Conservation (phyloP, 2,797 vertebrate species). For the Bufotes viridis region DNA sequence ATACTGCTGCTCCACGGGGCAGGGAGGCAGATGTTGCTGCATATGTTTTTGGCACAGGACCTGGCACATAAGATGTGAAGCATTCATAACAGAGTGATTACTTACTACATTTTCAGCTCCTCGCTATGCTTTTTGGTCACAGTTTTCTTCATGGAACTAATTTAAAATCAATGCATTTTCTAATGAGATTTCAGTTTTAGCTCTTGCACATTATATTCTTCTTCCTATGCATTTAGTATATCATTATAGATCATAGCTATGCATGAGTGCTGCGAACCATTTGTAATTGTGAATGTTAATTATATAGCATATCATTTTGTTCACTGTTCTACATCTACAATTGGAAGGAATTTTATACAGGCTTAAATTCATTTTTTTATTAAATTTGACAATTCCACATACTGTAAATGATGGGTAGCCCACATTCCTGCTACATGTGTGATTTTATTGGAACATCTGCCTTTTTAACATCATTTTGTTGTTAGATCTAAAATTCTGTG, state of each 20-base stretch:
- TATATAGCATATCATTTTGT: neutral
- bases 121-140: neutral
- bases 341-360: neutral
- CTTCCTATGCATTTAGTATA: neutral
- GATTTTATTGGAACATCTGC: too few species aligned
- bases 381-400: neutral
- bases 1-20: neutral
- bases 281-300: neutral
- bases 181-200: neutral
- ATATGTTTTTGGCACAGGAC: constrained; percentile 41
- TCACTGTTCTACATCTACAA: neutral
- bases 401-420: neutral
- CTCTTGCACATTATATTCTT: neutral
- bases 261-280: neutral
- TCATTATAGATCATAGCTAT: neutral
- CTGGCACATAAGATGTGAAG: neutral
- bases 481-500: too few species aligned
- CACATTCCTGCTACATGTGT: too few species aligned
- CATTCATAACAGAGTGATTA: neutral
- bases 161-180: neutral
- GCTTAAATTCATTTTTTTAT: neutral
- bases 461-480: too few species aligned
- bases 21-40: constrained; percentile 43
- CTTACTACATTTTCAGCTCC: neutral
- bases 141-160: neutral